Conservation (phyloP, 1,140 invertebrate genomes). For the Eueides isabella region DNA sequence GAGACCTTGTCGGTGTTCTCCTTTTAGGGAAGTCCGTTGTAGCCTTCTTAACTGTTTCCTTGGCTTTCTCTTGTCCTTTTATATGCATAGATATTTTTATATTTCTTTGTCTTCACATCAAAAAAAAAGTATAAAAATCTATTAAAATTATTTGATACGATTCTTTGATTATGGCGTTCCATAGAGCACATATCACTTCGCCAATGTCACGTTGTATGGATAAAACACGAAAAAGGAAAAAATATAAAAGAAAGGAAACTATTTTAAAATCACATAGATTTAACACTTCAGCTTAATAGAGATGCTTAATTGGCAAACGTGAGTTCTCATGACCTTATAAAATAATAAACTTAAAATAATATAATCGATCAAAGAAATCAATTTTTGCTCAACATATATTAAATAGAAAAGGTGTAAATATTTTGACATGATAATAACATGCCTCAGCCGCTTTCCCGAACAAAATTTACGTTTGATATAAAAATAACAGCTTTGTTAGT, state of each 20-base stretch:
- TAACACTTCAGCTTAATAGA: neutral
- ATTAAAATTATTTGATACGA: too few relatives aligned
- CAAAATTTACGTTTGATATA: slow-evolving; percentile 18
- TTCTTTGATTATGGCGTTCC: too few relatives aligned
- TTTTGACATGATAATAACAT: slow-evolving; percentile 5
- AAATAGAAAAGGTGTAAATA: neutral
- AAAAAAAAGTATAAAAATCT: too few relatives aligned
- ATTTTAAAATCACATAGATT: neutral
- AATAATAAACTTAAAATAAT: neutral
- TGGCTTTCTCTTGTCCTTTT: slow-evolving; percentile 14
- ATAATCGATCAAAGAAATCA: neutral
- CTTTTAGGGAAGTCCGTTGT: slow-evolving; percentile 22
- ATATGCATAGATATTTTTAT: neutral
- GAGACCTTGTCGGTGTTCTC: slow-evolving; percentile 11
- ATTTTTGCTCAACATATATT: neutral
- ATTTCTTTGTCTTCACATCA: neutral
- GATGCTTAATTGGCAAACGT: neutral
- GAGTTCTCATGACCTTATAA: slow-evolving; percentile 7
- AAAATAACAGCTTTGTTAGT: slow-evolving; percentile 19
- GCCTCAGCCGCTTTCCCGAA: neutral
- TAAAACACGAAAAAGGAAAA: neutral
- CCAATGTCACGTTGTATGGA: too few relatives aligned
- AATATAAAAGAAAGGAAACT: neutral
- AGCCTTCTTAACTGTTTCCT: slow-evolving; percentile 14
- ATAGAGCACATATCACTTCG: too few relatives aligned